Percentiles rank a stretch among this genome's conserved stretches.
Evolutionary conservation across 2,797 vertebrate species (phyloP).

Genomic region (Platyrinchus mystaceus): DNA sequence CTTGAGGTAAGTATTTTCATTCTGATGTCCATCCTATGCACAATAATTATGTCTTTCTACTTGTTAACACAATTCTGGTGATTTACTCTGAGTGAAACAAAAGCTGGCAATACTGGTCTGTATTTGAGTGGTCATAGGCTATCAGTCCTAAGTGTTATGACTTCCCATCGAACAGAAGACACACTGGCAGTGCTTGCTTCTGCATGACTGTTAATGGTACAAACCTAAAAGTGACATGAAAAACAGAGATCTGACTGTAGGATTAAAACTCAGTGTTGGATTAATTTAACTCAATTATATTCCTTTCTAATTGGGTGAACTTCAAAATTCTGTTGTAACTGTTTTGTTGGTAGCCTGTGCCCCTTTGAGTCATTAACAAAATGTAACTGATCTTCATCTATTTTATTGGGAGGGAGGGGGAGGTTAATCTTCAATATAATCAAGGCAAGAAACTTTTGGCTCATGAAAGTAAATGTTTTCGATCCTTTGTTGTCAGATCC

Average conservation of each 20-base stretch:
- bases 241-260: not conserved
- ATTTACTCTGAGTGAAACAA: not conserved
- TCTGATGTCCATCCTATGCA: not conserved
- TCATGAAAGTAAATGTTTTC: slow-evolving; percentile 61
- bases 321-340: slow-evolving; percentile 34
- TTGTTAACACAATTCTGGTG: not conserved
- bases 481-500: slow-evolving; percentile 70
- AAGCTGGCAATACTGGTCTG: not conserved
- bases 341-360: slow-evolving; percentile 28
- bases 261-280: not conserved
- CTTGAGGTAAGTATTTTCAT: not conserved
- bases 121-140: not conserved
- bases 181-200: not conserved
- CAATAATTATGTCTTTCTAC: not conserved
- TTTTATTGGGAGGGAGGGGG: not conserved
- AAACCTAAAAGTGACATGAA: not conserved
- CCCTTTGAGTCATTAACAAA: slow-evolving; percentile 69
- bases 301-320: not conserved
- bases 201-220: not conserved
- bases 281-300: not conserved
- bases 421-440: slow-evolving; percentile 61
- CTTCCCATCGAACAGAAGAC: not conserved
- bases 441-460: slow-evolving; percentile 70
- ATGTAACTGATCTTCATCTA: slow-evolving; percentile 67
- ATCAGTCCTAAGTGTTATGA: not conserved